Conservation (phyloP, 2,113 vertebrate species). For the Etheostoma cragini region DNA sequence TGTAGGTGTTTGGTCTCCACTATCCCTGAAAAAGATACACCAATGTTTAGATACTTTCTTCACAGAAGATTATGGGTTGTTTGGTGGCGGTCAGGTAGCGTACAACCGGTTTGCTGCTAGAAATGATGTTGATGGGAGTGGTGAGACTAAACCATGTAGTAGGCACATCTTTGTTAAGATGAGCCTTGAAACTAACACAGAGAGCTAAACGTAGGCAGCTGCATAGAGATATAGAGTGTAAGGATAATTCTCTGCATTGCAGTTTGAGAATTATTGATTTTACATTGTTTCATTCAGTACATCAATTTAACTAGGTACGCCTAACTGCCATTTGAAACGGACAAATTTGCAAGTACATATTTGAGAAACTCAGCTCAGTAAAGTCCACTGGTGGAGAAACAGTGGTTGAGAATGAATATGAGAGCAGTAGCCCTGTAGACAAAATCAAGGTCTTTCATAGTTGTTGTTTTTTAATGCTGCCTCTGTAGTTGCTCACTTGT, state of each 20-base stretch:
- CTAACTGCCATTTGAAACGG: not conserved
- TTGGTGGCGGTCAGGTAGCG: not conserved
- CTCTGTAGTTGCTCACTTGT: constrained; percentile 20
- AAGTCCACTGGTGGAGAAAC: not conserved
- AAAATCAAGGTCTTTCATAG: constrained; percentile 3
- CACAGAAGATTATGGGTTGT: not conserved
- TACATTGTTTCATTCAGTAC: constrained; percentile 7
- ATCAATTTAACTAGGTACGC: not conserved
- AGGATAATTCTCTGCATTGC: not conserved
- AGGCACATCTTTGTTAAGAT: not conserved
- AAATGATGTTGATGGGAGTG: not conserved
- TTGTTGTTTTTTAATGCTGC: not conserved
- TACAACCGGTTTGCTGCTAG: not conserved
- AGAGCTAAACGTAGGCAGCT: not conserved
- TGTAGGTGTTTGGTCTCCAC: not conserved
- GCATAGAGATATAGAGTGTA: not conserved
- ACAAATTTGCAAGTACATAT: not conserved
- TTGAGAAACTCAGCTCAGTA: not conserved
- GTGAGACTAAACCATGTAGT: not conserved
- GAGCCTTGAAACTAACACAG: not conserved
- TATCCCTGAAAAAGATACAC: not conserved
- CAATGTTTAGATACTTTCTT: not conserved
- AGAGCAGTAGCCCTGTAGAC: not conserved
- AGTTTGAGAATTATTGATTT: not conserved
- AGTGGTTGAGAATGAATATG: not conserved